phyloP scores from a whole-genome alignment of 2,797 vertebrate species.

The Eulemur rubriventer region DNA sequence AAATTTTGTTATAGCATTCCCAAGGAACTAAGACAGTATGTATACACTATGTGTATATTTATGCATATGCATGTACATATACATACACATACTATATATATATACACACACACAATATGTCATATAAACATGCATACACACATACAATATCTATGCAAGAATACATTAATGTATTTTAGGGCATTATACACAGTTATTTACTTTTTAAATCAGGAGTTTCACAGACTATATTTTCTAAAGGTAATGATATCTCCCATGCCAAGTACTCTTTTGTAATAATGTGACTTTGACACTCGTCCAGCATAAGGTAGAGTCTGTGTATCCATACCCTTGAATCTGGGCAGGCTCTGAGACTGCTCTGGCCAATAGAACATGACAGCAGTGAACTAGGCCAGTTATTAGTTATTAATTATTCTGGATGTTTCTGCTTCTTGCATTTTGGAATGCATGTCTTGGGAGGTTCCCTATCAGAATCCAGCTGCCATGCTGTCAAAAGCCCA shows the following conservation, averaged over 20 bases:
- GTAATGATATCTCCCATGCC: background rate
- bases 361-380: background rate
- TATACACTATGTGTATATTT: background rate
- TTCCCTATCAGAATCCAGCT: background rate
- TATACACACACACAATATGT: background rate
- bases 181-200: background rate
- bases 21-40: background rate
- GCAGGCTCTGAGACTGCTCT: background rate
- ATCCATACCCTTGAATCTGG: background rate
- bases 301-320: background rate
- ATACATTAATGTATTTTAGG: slow-evolving; percentile 3
- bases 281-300: background rate
- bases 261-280: background rate
- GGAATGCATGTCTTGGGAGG: background rate
- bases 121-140: background rate
- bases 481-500: background rate
- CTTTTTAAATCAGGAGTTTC: slow-evolving; percentile 21
- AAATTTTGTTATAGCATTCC: background rate
- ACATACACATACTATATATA: background rate
- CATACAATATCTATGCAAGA: background rate
- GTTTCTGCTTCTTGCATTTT: background rate
- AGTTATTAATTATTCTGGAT: background rate
- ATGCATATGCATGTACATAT: background rate
- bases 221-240: slow-evolving; percentile 10
- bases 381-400: background rate